Conservation (phyloP, 2,797 vertebrate species). For the Sebastes cheni region DNA sequence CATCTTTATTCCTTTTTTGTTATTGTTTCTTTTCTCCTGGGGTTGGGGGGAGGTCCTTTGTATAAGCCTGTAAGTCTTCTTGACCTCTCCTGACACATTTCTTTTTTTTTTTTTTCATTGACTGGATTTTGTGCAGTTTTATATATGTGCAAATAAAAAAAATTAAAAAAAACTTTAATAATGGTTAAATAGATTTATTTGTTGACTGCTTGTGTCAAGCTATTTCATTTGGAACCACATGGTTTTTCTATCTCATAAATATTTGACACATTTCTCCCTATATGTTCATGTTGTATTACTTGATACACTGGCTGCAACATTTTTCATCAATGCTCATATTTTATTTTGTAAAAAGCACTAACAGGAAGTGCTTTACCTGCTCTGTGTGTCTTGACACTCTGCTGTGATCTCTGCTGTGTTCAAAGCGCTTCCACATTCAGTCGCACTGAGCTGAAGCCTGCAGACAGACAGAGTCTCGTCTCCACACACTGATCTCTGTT, state of each 20-base stretch:
- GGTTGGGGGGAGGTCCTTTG: no score
- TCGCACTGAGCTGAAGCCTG: slow-evolving; percentile 21
- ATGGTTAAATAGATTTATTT: neutral
- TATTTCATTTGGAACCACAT: neutral
- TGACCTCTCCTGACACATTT: no score
- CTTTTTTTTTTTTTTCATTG: no score
- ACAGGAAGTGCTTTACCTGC: slow-evolving; percentile 5
- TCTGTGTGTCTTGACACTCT: neutral
- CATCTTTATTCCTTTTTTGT: no score
- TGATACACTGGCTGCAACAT: neutral
- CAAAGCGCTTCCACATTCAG: slow-evolving; percentile 35
- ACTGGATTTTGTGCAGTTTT: no score
- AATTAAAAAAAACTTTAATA: neutral
- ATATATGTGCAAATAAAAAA: no score
- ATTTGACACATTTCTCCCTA: neutral
- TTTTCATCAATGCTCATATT: neutral
- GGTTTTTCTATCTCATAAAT: neutral
- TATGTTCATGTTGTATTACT: neutral
- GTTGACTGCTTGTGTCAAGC: neutral
- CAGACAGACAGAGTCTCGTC: slow-evolving; percentile 1
- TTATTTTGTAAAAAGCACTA: slow-evolving; percentile 22
- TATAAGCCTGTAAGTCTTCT: no score
- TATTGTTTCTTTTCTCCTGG: no score
- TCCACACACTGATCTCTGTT: neutral
- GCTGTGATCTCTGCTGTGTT: slow-evolving; percentile 5